These are phyloP conservation scores for Chroicocephalus ridibundus DNA, from an alignment of 2,113 vertebrate genomes.

Conservation along the genomic window DNA sequence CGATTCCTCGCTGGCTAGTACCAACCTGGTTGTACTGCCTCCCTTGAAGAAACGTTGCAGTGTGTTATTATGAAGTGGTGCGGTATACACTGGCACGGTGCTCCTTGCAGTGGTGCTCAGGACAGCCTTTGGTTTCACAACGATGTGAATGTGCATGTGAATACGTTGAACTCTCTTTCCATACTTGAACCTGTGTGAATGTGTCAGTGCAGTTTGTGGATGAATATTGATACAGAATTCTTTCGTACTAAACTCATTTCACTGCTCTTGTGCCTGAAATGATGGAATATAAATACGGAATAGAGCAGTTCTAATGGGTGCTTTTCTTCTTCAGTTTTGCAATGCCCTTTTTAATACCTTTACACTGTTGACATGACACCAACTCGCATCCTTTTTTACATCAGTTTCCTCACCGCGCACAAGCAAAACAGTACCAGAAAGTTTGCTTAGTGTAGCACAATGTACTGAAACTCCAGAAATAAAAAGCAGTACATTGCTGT, in stretches of 20 bases:
- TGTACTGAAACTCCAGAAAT: background rate
- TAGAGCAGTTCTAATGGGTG: background rate
- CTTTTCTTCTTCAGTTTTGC: background rate
- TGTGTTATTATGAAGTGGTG: fast-evolving
- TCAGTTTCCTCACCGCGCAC: background rate
- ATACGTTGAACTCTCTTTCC: background rate
- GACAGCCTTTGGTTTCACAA: background rate
- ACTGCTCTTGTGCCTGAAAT: background rate
- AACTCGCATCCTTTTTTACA: background rate
- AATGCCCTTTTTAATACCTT: background rate
- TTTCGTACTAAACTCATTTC: background rate
- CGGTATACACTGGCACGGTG: background rate
- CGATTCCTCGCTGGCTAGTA: fast-evolving
- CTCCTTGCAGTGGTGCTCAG: background rate
- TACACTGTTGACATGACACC: background rate
- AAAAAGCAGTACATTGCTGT: background rate
- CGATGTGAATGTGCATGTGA: background rate
- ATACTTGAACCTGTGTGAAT: background rate
- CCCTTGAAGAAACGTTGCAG: background rate
- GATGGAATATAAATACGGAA: background rate
- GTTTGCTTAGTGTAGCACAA: background rate
- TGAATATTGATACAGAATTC: background rate
- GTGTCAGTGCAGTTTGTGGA: background rate
- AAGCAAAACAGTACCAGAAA: background rate
- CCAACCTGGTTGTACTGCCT: background rate